A percentile compares a stretch with the other conserved stretches of the same genome.
Conservation (phyloP, 2,888 invertebrate species). For the Lepetodrilus schrolli region DNA sequence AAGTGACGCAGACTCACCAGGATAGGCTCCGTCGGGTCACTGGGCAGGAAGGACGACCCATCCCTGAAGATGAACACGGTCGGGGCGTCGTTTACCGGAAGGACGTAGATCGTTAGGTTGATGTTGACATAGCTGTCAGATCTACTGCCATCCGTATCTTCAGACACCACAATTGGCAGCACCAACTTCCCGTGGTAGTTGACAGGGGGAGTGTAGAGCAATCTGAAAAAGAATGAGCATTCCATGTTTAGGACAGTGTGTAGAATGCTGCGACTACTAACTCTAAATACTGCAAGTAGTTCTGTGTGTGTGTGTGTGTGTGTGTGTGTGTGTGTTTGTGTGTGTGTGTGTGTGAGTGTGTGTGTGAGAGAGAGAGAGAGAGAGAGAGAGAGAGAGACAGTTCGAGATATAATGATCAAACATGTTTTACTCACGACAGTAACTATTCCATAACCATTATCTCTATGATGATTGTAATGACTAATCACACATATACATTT, state of each 20-base stretch:
- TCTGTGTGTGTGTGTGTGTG: no score
- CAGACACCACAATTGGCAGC: background rate
- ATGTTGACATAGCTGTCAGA: background rate
- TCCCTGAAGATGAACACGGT: conserved; percentile 25
- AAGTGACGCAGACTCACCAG: no score
- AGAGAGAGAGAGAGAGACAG: no score
- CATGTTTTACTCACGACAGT: no score
- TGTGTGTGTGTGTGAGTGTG: no score
- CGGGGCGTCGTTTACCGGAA: conserved; percentile 38
- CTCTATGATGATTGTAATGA: no score
- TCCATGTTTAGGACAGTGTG: background rate
- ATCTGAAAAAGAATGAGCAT: background rate
- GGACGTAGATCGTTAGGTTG: conserved; percentile 19
- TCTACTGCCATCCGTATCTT: background rate
- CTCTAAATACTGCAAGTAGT: no score
- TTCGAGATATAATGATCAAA: no score
- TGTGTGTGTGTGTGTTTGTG: no score
- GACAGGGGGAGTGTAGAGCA: background rate
- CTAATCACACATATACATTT: no score
- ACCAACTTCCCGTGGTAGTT: background rate
- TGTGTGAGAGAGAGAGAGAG: no score
- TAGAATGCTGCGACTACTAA: background rate
- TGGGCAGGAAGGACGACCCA: background rate
- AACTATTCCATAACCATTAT: no score
- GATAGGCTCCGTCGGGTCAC: background rate